A percentile compares a stretch with the other conserved stretches of the same genome.
These are phyloP conservation scores for Platysternon megacephalum DNA, from an alignment of 2,113 vertebrate species.

Conservation along the genomic window DNA sequence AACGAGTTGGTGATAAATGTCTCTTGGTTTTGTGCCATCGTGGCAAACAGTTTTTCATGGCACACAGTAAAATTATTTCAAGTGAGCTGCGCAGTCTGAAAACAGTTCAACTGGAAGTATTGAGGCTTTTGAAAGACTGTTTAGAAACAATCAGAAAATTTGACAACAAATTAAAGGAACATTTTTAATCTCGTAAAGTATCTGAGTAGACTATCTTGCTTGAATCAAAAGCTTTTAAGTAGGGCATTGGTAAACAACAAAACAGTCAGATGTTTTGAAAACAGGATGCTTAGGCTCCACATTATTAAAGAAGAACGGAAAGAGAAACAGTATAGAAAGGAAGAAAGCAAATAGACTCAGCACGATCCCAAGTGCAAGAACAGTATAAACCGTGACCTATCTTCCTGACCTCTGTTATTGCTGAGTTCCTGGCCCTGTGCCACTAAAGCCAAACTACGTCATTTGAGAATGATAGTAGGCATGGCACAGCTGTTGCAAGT, in stretches of 20 bases:
- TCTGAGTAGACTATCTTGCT: neutral
- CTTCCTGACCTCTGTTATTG: conserved; percentile 81
- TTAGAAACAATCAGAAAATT: neutral
- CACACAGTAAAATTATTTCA: rapidly evolving
- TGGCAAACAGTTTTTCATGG: neutral
- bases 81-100: rapidly evolving
- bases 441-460: conserved; percentile 82
- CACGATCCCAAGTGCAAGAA: conserved; percentile 68
- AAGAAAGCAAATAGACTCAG: conserved; percentile 76
- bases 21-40: neutral
- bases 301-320: conserved; percentile 80
- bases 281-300: conserved; percentile 82
- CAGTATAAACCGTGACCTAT: conserved; percentile 80
- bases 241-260: conserved; percentile 15
- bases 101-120: neutral
- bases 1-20: neutral
- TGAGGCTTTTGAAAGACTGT: neutral
- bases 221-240: neutral
- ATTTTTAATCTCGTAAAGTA: neutral
- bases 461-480: conserved; percentile 82
- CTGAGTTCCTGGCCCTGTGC: conserved; percentile 80
- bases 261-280: conserved; percentile 82
- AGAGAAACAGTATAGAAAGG: conserved; percentile 80
- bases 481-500: conserved; percentile 84
- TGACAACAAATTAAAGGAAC: too few species aligned